Percentiles rank a stretch among this genome's conserved stretches.
Conservation (phyloP, 2,797 vertebrate genomes). For the Myotis planiceps region DNA sequence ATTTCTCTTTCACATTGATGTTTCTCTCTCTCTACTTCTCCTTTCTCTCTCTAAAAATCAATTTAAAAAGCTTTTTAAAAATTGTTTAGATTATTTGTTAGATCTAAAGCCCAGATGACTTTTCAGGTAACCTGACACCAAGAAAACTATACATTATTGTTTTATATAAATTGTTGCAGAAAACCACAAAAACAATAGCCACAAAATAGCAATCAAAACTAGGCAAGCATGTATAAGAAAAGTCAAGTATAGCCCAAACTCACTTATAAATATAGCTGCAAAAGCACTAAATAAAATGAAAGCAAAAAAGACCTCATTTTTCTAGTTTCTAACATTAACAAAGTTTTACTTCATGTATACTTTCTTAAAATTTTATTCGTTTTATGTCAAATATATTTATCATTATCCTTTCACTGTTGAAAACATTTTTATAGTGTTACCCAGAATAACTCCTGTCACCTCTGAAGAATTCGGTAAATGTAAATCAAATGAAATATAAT, state of each 20-base stretch:
- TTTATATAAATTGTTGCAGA: conserved; percentile 5
- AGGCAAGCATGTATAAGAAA: neutral
- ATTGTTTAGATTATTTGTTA: neutral
- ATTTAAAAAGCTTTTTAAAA: neutral
- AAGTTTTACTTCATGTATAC: neutral
- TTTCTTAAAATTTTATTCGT: neutral
- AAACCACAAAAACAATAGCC: neutral
- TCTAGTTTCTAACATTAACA: neutral
- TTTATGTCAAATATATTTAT: neutral
- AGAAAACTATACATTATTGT: neutral
- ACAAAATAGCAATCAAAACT: neutral
- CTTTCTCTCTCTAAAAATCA: neutral
- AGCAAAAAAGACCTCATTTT: neutral
- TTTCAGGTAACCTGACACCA: neutral
- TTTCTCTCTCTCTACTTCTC: neutral
- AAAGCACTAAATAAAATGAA: conserved; percentile 14
- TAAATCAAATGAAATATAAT: conserved; percentile 34
- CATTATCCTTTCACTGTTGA: neutral
- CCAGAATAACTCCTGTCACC: neutral
- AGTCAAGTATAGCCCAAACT: neutral
- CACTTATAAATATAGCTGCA: neutral
- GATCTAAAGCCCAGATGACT: neutral
- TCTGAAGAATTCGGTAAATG: conserved; percentile 16
- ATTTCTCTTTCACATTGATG: neutral
- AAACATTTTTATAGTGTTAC: neutral